phyloP scores from a whole-genome alignment of 2,113 vertebrate genomes.

The Pollimyrus isidori region DNA sequence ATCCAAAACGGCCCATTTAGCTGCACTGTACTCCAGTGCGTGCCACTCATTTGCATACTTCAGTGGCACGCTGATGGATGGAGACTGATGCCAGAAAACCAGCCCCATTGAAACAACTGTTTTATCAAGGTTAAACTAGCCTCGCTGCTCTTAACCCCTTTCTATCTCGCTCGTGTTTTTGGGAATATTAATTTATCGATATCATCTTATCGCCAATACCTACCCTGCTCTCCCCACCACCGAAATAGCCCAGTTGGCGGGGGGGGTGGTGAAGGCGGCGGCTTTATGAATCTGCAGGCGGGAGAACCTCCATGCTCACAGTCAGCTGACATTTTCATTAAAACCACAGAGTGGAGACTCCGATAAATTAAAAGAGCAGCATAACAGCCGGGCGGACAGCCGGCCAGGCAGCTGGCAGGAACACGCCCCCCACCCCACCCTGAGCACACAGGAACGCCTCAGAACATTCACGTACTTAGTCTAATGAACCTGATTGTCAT shows the following conservation, averaged over 20 bases:
- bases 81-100: constrained; percentile 83
- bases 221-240: background rate
- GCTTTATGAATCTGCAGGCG: constrained; percentile 37
- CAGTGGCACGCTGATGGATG: constrained; percentile 68
- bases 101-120: constrained; percentile 77
- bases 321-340: constrained; percentile 47
- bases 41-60: constrained; percentile 80
- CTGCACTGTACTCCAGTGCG: constrained; percentile 64
- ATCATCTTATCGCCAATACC: constrained; percentile 29
- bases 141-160: constrained; percentile 66
- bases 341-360: constrained; percentile 48
- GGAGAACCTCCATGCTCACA: constrained; percentile 24
- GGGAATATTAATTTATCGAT: constrained; percentile 59
- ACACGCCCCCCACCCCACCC: background rate
- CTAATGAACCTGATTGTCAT: constrained; percentile 1
- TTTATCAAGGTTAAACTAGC: constrained; percentile 89
- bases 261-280: constrained; percentile 48
- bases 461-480: background rate
- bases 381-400: constrained; percentile 13
- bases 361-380: constrained; percentile 24
- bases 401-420: background rate
- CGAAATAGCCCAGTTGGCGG: background rate
- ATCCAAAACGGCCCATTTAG: constrained; percentile 81
- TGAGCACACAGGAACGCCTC: background rate
- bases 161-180: constrained; percentile 60